Percentiles rank a stretch among this genome's conserved stretches.
phyloP scores from a whole-genome alignment of 2,797 vertebrate species.

The Sebastes itinus region DNA sequence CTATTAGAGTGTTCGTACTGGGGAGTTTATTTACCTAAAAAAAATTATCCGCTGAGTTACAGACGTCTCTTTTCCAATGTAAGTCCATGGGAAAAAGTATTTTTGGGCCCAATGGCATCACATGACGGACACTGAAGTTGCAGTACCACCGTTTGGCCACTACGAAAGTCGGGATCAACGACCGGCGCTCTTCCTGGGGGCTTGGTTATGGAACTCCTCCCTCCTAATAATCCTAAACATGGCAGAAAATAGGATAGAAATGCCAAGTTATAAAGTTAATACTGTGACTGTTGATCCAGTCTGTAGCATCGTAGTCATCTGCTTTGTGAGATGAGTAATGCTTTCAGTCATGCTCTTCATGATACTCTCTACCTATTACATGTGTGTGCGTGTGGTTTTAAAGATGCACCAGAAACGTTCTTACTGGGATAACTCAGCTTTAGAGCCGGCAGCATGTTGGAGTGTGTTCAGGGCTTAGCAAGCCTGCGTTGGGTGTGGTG shows the following conservation, averaged over 20 bases:
- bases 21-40: too few relatives aligned
- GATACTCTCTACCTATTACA: not conserved
- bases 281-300: not conserved
- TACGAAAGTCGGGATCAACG: too few relatives aligned
- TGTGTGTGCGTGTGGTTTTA: not conserved
- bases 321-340: not conserved
- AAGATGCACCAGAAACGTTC: not conserved
- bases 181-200: too few relatives aligned
- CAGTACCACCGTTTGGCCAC: too few relatives aligned
- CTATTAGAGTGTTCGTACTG: too few relatives aligned
- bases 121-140: too few relatives aligned
- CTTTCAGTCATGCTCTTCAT: not conserved
- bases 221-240: not conserved
- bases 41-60: too few relatives aligned
- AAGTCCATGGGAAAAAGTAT: too few relatives aligned
- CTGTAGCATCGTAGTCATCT: not conserved
- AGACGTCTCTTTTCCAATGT: too few relatives aligned
- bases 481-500: conserved; percentile 40
- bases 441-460: not conserved
- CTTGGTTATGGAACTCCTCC: not conserved
- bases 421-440: not conserved
- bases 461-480: conserved; percentile 14
- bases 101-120: too few relatives aligned
- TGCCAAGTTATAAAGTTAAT: not conserved
- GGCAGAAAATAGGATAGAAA: not conserved